Conservation (phyloP, 2,113 vertebrate species). For the Emydocephalus ijimae region DNA sequence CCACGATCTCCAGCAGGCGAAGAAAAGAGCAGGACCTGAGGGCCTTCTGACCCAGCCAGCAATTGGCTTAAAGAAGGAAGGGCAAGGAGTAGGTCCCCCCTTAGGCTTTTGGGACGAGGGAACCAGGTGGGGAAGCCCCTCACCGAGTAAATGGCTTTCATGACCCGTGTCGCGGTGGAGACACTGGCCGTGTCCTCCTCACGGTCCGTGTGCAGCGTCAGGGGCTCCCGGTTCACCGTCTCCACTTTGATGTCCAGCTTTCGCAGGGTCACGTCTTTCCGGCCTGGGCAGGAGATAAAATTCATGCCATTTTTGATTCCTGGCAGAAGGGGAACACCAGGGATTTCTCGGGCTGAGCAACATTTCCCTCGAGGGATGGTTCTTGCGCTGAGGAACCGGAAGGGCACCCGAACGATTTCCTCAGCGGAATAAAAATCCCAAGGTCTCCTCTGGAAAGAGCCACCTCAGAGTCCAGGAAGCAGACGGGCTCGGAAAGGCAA, state of each 20-base stretch:
- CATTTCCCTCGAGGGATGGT: not conserved
- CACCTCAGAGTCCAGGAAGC: not conserved
- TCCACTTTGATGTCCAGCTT: constrained; percentile 97
- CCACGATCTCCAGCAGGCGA: not conserved
- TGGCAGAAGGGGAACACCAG: not conserved
- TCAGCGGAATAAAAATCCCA: not conserved
- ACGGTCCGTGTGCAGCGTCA: constrained; percentile 73
- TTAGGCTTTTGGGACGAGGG: not conserved
- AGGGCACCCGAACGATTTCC: not conserved
- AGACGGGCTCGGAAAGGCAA: not conserved
- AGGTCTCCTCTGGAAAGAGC: not conserved
- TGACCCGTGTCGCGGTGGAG: constrained; percentile 89
- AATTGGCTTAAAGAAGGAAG: too few species aligned
- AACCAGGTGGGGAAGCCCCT: constrained; percentile 8
- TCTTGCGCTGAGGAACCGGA: not conserved
- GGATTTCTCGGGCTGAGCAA: not conserved
- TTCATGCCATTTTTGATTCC: not conserved
- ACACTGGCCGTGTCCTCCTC: constrained; percentile 87
- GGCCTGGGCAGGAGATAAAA: constrained; percentile 67
- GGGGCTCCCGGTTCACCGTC: constrained; percentile 91
- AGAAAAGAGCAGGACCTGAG: not conserved
- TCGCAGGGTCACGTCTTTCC: constrained; percentile 87
- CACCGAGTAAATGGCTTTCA: constrained; percentile 95
- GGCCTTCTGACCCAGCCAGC: not conserved
- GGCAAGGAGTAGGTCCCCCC: not conserved